Evolutionary conservation across 2,797 vertebrate genomes (phyloP).

Genomic region (Lepus oiostolus): DNA sequence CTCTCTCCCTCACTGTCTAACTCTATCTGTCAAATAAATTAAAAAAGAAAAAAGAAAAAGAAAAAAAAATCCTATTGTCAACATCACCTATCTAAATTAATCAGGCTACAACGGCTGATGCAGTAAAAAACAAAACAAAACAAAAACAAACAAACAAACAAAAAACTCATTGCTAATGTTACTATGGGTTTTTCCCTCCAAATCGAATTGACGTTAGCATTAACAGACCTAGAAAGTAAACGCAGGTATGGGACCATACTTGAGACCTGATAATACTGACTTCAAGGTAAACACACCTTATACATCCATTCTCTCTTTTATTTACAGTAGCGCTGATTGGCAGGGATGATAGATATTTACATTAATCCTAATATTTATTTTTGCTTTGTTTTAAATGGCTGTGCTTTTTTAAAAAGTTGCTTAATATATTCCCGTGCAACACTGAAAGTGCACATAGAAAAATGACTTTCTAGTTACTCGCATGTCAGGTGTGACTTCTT

Average conservation of each 20-base stretch:
- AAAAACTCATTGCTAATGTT: neutral
- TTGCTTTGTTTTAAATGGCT: constrained; percentile 47
- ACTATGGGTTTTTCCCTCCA: neutral
- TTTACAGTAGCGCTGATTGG: constrained; percentile 52
- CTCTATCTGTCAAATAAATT: too few relatives aligned
- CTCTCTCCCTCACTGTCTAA: too few relatives aligned
- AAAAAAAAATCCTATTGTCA: neutral
- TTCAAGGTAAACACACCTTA: neutral
- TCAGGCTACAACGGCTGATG: neutral
- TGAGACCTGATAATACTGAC: neutral
- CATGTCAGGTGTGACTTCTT: neutral
- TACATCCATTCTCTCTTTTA: neutral
- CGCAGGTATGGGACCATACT: neutral
- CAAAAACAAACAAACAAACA: neutral
- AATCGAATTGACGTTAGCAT: neutral
- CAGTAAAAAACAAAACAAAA: neutral
- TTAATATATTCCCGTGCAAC: constrained; percentile 13
- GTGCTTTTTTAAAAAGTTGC: constrained; percentile 49
- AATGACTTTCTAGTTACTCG: constrained; percentile 15
- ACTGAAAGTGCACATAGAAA: constrained; percentile 21
- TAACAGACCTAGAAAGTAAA: neutral
- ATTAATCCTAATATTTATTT: constrained; percentile 57
- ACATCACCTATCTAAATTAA: neutral
- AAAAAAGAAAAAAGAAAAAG: too few relatives aligned
- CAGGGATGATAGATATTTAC: constrained; percentile 8